These are phyloP conservation scores for Toxotes chatareus DNA, from an alignment of 2,113 vertebrate species.

Conservation along the genomic window DNA sequence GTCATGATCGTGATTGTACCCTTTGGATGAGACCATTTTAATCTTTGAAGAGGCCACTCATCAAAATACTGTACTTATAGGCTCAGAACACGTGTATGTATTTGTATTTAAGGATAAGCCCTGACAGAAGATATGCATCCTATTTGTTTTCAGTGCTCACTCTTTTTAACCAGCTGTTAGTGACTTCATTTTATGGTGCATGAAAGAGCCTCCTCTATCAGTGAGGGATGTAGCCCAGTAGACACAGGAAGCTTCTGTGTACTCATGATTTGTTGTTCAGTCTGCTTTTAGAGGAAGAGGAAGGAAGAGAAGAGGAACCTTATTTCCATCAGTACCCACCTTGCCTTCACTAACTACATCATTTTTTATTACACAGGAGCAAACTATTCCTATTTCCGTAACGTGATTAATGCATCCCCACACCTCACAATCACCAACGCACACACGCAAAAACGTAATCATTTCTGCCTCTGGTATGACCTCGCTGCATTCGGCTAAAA, in stretches of 20 bases:
- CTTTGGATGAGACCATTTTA: neutral
- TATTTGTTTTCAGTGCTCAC: neutral
- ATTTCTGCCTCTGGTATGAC: slow-evolving; percentile 7
- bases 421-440: neutral
- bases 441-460: slow-evolving; percentile 2
- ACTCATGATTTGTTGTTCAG: neutral
- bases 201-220: neutral
- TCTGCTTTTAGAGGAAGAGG: neutral
- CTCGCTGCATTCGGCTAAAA: slow-evolving; percentile 14
- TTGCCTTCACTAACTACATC: slow-evolving; percentile 14
- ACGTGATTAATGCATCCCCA: slow-evolving; percentile 29
- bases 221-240: neutral
- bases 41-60: neutral
- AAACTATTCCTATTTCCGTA: slow-evolving; percentile 36
- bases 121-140: neutral
- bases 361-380: slow-evolving; percentile 32
- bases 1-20: neutral
- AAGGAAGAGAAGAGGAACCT: neutral
- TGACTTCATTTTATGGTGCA: neutral
- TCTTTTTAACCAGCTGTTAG: neutral
- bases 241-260: slow-evolving; percentile 6
- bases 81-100: neutral
- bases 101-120: neutral
- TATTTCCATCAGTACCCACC: slow-evolving; percentile 22
- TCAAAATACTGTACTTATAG: neutral